Percentiles rank a stretch among this genome's conserved stretches.
Conservation (phyloP, 2,888 invertebrate species). For the Itoplectis maculator region DNA sequence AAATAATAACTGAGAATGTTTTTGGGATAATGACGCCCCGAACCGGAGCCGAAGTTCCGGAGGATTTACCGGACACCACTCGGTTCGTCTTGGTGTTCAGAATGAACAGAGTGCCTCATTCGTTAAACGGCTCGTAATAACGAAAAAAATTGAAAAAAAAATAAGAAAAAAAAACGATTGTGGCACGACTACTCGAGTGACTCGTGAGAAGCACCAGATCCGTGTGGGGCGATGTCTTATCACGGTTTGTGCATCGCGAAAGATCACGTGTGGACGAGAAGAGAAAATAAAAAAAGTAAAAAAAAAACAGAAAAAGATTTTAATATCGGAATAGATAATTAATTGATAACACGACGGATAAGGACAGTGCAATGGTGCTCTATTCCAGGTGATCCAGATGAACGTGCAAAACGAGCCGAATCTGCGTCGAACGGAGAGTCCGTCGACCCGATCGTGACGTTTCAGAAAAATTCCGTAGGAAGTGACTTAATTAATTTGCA, state of each 20-base stretch:
- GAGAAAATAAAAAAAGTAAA: constrained; percentile 16
- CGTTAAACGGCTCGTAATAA: constrained; percentile 26
- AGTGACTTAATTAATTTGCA: not conserved
- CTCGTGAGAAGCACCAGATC: constrained; percentile 10
- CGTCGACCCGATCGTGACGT: not conserved
- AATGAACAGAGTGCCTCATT: constrained; percentile 48
- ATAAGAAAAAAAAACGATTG: not conserved
- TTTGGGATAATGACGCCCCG: constrained; percentile 15
- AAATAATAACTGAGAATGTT: constrained; percentile 3
- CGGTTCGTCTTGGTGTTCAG: constrained; percentile 32
- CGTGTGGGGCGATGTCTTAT: constrained; percentile 22
- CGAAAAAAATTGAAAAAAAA: not conserved
- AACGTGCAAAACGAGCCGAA: constrained; percentile 16
- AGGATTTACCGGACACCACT: constrained; percentile 33
- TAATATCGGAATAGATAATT: constrained; percentile 57
- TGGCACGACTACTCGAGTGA: not conserved
- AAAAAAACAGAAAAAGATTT: constrained; percentile 37
- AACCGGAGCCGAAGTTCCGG: constrained; percentile 1
- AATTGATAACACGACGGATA: constrained; percentile 60
- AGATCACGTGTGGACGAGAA: constrained; percentile 8
- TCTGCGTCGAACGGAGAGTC: not conserved
- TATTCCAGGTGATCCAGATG: constrained; percentile 47
- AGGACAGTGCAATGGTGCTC: constrained; percentile 67
- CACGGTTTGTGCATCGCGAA: too few relatives aligned
- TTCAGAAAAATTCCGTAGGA: not conserved